These are phyloP conservation scores for Amiota communis DNA, from an alignment of 2,888 invertebrate genomes.

Conservation along the genomic window DNA sequence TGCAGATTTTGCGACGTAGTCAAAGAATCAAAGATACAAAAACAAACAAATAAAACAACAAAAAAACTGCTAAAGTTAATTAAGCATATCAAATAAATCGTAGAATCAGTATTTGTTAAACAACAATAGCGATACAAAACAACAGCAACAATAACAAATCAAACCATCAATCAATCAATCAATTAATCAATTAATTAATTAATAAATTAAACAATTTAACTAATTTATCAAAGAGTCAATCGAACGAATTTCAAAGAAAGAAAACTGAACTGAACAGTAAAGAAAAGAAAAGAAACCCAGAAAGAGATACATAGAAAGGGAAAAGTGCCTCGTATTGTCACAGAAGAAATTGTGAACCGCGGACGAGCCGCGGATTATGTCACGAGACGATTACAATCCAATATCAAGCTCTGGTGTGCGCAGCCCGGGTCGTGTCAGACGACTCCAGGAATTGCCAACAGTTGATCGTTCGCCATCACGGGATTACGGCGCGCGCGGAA, in stretches of 20 bases:
- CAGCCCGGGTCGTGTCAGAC: conserved; percentile 77
- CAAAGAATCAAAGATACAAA: conserved; percentile 14
- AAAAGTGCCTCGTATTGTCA: conserved; percentile 22
- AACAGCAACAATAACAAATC: conserved; percentile 25
- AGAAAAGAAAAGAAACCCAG: conserved; percentile 24
- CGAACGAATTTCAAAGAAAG: conserved; percentile 38
- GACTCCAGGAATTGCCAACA: conserved; percentile 84
- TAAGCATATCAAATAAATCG: conserved; percentile 19
- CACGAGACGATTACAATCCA: conserved; percentile 75
- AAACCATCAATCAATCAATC: conserved; percentile 24
- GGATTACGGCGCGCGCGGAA: conserved; percentile 80
- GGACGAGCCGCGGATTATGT: conserved; percentile 74
- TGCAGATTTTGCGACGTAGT: conserved; percentile 40
- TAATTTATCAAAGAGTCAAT: conserved; percentile 40
- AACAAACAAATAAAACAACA: not conserved
- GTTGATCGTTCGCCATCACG: conserved; percentile 92
- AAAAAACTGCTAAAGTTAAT: conserved; percentile 1
- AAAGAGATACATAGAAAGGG: conserved; percentile 10
- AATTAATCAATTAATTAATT: conserved; percentile 45
- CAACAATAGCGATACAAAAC: conserved; percentile 31
- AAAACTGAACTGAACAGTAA: conserved; percentile 15
- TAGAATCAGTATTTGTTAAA: conserved; percentile 19
- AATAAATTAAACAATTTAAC: conserved; percentile 42
- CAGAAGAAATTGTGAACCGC: conserved; percentile 63
- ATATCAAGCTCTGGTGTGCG: conserved; percentile 80